These are phyloP conservation scores for Elgaria multicarinata DNA, from an alignment of 2,113 vertebrate species.

Conservation along the genomic window DNA sequence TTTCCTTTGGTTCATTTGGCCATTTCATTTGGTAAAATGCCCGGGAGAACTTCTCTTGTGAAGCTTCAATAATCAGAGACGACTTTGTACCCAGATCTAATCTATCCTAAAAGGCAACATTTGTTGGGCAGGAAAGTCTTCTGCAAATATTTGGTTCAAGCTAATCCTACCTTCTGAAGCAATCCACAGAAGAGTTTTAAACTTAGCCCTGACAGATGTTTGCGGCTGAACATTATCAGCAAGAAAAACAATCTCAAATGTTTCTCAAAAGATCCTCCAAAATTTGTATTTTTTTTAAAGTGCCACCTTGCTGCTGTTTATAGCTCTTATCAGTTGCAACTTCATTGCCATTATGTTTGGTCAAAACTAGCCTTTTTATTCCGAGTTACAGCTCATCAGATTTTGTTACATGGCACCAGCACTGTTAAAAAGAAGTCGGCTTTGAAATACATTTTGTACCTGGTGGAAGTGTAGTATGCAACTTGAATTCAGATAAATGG, in stretches of 20 bases:
- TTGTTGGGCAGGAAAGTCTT: constrained; percentile 18
- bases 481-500: background rate
- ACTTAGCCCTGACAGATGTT: background rate
- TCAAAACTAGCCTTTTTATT: background rate
- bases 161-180: background rate
- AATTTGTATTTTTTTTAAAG: background rate
- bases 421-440: background rate
- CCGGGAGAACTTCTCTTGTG: constrained; percentile 35
- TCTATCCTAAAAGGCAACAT: constrained; percentile 24
- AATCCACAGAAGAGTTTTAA: background rate
- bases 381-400: background rate
- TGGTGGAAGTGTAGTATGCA: background rate
- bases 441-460: background rate
- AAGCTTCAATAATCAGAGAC: constrained; percentile 38
- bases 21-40: constrained; percentile 43
- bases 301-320: background rate
- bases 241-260: background rate
- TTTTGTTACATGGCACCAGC: background rate
- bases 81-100: constrained; percentile 33
- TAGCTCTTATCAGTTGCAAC: background rate
- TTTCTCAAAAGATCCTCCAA: background rate
- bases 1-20: constrained; percentile 43
- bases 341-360: background rate
- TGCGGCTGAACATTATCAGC: background rate
- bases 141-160: constrained; percentile 18